Percentiles rank a stretch among this genome's conserved stretches.
Evolutionary conservation across 2,888 invertebrate species (phyloP).

Genomic region (Campopleginae sp.): DNA sequence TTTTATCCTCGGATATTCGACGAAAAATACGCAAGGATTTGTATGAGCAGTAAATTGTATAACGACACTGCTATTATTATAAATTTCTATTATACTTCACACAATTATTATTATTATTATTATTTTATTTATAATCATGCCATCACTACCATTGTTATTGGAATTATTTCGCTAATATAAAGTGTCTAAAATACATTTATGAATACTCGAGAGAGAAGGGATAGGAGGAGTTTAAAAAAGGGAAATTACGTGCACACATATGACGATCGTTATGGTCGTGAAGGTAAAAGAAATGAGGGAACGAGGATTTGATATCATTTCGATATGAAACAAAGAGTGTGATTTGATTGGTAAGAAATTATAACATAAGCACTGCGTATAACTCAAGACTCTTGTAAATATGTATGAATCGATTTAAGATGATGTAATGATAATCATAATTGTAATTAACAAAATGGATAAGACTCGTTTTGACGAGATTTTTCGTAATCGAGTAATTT

Average conservation of each 20-base stretch:
- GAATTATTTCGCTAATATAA: slow-evolving; percentile 55
- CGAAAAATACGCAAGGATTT: slow-evolving; percentile 26
- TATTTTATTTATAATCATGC: slow-evolving; percentile 43
- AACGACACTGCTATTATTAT: slow-evolving; percentile 39
- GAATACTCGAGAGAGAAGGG: slow-evolving; percentile 48
- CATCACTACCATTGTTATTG: slow-evolving; percentile 39
- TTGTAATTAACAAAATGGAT: slow-evolving; percentile 50
- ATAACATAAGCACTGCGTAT: slow-evolving; percentile 34
- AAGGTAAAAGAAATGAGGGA: slow-evolving; percentile 28
- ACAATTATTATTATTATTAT: slow-evolving; percentile 49
- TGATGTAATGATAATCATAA: slow-evolving; percentile 64
- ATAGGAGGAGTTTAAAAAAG: not conserved
- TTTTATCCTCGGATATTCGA: slow-evolving; percentile 9
- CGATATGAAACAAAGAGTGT: slow-evolving; percentile 22
- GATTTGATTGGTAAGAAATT: slow-evolving; percentile 42
- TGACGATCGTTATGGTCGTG: slow-evolving; percentile 49
- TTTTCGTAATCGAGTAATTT: not conserved
- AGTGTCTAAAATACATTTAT: slow-evolving; percentile 58
- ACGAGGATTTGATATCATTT: slow-evolving; percentile 36
- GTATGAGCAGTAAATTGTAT: slow-evolving; percentile 33
- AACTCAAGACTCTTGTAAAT: slow-evolving; percentile 66
- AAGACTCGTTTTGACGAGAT: slow-evolving; percentile 43
- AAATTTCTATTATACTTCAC: slow-evolving; percentile 40
- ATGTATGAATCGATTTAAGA: slow-evolving; percentile 64
- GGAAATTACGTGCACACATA: slow-evolving; percentile 52